Evolutionary conservation across 2,888 invertebrate species (phyloP), one percentile per base, ranked within the genome.

Genomic region (Melieria crassipennis): DNA sequence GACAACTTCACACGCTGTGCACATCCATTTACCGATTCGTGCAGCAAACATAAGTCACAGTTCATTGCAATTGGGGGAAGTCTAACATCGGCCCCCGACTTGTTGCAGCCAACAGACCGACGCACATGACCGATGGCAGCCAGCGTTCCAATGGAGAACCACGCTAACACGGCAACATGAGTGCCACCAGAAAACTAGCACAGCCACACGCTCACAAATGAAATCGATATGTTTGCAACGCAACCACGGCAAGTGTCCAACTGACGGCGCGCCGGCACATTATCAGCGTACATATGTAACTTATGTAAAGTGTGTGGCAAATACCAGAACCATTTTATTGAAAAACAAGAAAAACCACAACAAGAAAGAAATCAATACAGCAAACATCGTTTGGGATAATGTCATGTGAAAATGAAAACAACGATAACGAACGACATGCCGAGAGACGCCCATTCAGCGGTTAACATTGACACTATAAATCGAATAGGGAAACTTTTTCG

Each of bases 151-250:
- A 16, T 16, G 16, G 16, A 16, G 16, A 16, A 16, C 16, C 16
- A 16, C 16, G 16, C 16, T 16, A 16, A 16, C 16, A 16, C 16
- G 16, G 16, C 16, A 16, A 16, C 43, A 13, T 55, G 43, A 5
- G 13, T 16, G 13, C 50, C 10, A n/a, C n/a, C 56, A 70, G 64
- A 30, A 43, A 70, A 47, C 48, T 48, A 52, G 70, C 42, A 45
- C 10, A 56, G 13, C 7, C 13, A 45, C 45, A 30, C 7, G 45
- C 62, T n/a, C 46, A 56, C 55, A 62, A 69, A 47, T 56, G 63
- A 69, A 69, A 69, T 69, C 69, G 69, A 69, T 69, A 69, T 63
- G 43, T 63, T 69, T 62, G 16, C 46, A 63, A 71, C n/a, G 55
- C 50, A 62, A 62, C 55, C 55, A 46, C 45, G 52, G 11, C 43